Conservation (phyloP, 2,113 vertebrate species). For the Chunga burmeisteri region DNA sequence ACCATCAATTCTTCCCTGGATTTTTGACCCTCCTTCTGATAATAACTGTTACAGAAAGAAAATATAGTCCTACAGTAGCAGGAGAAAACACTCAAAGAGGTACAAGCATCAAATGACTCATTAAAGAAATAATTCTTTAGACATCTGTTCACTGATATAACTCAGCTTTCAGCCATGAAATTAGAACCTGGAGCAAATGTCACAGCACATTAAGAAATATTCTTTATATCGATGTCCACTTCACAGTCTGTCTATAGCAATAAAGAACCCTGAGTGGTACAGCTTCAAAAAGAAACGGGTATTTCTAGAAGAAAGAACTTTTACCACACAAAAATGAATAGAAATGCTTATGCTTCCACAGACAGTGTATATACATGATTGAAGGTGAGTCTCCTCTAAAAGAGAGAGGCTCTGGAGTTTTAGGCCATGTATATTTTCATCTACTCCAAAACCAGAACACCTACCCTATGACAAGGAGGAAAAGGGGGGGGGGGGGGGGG, state of each 20-base stretch:
- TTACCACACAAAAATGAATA: neutral
- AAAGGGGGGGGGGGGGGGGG: neutral
- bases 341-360: neutral
- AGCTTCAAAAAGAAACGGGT: neutral
- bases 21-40: conserved; percentile 41
- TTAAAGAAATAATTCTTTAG: neutral
- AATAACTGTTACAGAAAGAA: neutral
- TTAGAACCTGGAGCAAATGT: neutral
- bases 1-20: neutral
- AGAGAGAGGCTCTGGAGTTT: neutral
- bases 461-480: rapidly evolving
- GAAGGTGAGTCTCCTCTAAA: neutral
- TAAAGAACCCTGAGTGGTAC: neutral
- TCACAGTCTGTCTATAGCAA: neutral
- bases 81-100: neutral
- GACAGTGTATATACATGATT: neutral
- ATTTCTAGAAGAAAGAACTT: neutral
- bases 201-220: neutral
- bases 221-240: neutral
- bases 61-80: neutral
- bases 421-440: neutral
- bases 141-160: neutral
- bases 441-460: neutral
- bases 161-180: neutral
- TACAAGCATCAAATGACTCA: neutral